Evolutionary conservation across 2,888 invertebrate genomes (phyloP), one percentile per base, ranked within the genome.

Genomic region (Stenodema calcarata): DNA sequence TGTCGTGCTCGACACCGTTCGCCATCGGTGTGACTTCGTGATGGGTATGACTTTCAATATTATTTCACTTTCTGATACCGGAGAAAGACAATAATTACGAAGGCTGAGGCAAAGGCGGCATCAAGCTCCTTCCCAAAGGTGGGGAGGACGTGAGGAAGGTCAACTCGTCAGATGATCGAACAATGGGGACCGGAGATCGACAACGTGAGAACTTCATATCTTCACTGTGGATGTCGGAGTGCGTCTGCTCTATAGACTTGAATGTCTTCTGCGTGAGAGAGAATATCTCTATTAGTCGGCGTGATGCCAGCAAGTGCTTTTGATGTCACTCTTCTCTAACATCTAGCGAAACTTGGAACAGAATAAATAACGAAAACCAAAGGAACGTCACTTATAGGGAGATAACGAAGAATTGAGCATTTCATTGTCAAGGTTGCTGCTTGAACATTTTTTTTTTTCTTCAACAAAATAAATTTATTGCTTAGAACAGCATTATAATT

Each of bases 121-220:
- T 14, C 14, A 70, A 30, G 28, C 14, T 9, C 35, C 35, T 16
- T 18, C 47, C n/a, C 78, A 78, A 78, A 78, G 78, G 78, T 44
- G 42, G 23, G 12, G 27, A 44, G 42, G 41, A 41, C 44, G 18
- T 42, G 44, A 78, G 44, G 78, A 78, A 78, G 78, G 78, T 78
- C 78, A 78, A 78, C 78, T 78, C 44, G 78, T 78, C 78, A 78
- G 78, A 78, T 18, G 78, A 78, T 78, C 78, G 78, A 78, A 78
- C 78, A 78, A 78, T 78, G 41, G 78, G 78, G 16, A n/a, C 78
- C 41, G 27, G 3, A 44, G 78, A 78, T 78, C 78, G 78, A 78
- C 78, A 78, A 78, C 78, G 78, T 78, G 78, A 44, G 78, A 78
- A 78, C 41, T n/a, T 4, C 73, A 41, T 41, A 16, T 73, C 73